Percentiles rank a stretch among this genome's conserved stretches.
Conservation (phyloP, 2,888 invertebrate species). For the Cremastobaeus sp. region DNA sequence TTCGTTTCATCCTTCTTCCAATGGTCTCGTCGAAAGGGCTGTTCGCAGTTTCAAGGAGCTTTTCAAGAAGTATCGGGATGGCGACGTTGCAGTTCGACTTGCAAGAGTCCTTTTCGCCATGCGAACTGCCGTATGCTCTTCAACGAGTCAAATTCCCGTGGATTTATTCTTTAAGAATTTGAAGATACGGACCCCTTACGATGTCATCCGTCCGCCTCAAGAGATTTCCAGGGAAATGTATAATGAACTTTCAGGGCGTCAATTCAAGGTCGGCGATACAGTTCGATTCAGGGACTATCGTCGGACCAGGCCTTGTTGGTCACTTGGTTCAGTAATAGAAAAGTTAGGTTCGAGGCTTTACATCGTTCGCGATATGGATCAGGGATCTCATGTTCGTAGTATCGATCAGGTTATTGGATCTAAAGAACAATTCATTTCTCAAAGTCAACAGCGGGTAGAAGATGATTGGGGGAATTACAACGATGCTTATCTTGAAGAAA, state of each 20-base stretch:
- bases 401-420: slow-evolving; percentile 8
- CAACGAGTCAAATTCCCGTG: no score
- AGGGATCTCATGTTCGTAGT: not conserved
- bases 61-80: not conserved
- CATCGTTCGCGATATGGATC: not conserved
- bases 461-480: no score
- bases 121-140: no score
- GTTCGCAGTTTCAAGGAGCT: slow-evolving; percentile 7
- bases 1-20: slow-evolving; percentile 12
- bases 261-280: not conserved
- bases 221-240: no score
- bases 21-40: slow-evolving; percentile 2
- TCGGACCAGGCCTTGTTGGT: not conserved
- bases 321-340: not conserved
- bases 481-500: no score
- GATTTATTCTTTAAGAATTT: no score
- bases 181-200: no score
- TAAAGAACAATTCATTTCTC: not conserved
- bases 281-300: slow-evolving; percentile 16
- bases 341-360: slow-evolving; percentile 2
- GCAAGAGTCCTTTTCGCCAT: no score
- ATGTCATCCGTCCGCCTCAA: no score
- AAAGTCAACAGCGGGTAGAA: no score
- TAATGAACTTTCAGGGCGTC: not conserved
- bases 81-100: no score